Percentiles rank a stretch among this genome's conserved stretches.
These are phyloP conservation scores for Cheilosia pagana DNA, from an alignment of 2,888 invertebrate genomes.

Conservation along the genomic window DNA sequence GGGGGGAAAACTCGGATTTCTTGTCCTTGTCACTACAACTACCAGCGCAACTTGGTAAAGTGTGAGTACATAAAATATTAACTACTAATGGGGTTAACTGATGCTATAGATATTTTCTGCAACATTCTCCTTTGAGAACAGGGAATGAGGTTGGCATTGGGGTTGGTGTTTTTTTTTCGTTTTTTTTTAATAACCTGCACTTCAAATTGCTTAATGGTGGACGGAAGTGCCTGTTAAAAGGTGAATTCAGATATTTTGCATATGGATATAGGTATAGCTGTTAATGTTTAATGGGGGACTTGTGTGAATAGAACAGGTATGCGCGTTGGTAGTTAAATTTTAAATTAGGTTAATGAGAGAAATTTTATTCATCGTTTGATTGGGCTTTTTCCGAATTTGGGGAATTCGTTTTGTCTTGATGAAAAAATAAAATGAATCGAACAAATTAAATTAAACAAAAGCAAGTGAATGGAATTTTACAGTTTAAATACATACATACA, in stretches of 20 bases:
- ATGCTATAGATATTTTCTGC: conserved; percentile 67
- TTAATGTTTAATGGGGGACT: conserved; percentile 16
- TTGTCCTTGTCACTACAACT: conserved; percentile 64
- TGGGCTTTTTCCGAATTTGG: conserved; percentile 26
- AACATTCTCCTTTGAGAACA: conserved; percentile 42
- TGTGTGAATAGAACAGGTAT: conserved; percentile 22
- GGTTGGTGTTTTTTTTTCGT: conserved; percentile 4
- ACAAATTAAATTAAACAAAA: conserved; percentile 1
- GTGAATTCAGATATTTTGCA: conserved; percentile 49
- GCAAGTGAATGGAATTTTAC: conserved; percentile 12
- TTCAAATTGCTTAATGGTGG: conserved; percentile 72
- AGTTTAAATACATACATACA: conserved; percentile 25
- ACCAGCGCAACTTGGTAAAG: conserved; percentile 37
- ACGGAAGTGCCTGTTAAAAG: conserved; percentile 68
- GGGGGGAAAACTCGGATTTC: conserved; percentile 34
- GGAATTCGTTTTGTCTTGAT: not conserved
- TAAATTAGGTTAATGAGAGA: conserved; percentile 70
- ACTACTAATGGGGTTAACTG: conserved; percentile 73
- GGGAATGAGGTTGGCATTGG: not conserved
- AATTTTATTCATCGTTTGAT: conserved; percentile 68
- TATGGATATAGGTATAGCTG: conserved; percentile 47
- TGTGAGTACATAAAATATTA: conserved; percentile 72
- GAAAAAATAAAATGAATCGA: not conserved
- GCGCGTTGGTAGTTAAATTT: conserved; percentile 48
- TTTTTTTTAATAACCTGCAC: conserved; percentile 36